phyloP scores from a whole-genome alignment of 2,888 invertebrate genomes.

The Brenthis hecate region DNA sequence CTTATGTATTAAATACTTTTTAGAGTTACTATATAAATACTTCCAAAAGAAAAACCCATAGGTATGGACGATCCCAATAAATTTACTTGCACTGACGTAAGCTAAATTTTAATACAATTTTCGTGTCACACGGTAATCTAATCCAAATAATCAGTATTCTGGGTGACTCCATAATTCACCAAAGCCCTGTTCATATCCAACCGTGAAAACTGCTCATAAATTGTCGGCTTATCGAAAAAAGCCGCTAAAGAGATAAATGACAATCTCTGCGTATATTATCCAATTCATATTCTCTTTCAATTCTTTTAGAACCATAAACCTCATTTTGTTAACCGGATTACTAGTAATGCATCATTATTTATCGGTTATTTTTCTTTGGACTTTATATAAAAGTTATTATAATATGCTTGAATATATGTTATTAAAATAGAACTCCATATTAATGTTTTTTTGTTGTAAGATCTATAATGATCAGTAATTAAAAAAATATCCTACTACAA shows the following conservation, averaged over 20 bases:
- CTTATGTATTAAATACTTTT: too few relatives aligned
- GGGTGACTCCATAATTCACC: constrained; percentile 32
- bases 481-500: too few relatives aligned
- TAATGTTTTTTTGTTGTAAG: too few relatives aligned
- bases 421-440: too few relatives aligned
- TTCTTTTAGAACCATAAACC: constrained; percentile 34
- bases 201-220: constrained; percentile 36
- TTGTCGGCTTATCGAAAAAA: constrained; percentile 39
- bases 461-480: too few relatives aligned
- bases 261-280: constrained; percentile 39
- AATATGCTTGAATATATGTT: too few relatives aligned
- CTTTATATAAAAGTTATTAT: too few relatives aligned
- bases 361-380: neutral
- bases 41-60: too few relatives aligned
- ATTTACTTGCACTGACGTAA: neutral
- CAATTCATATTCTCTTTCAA: constrained; percentile 37
- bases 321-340: constrained; percentile 26
- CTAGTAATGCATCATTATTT: neutral
- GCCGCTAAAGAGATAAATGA: constrained; percentile 38
- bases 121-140: constrained; percentile 9
- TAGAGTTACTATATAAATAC: too few relatives aligned
- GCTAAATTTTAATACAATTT: neutral
- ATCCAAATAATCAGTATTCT: constrained; percentile 30
- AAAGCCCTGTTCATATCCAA: constrained; percentile 30
- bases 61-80: neutral